These are phyloP conservation scores for Albula glossodonta DNA, from an alignment of 2,113 vertebrate species.

Conservation along the genomic window DNA sequence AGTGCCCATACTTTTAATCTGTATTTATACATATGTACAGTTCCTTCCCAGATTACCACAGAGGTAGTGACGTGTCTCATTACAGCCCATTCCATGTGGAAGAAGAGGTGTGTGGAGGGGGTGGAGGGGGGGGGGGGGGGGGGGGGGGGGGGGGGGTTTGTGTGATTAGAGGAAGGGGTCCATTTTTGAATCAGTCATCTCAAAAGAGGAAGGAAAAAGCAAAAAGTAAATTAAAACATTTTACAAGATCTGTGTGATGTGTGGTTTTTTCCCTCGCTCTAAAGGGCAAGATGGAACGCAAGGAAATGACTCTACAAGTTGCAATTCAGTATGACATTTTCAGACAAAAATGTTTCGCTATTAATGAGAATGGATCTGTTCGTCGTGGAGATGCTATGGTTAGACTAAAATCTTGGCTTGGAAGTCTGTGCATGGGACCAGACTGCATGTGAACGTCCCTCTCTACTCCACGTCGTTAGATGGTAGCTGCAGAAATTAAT, in stretches of 20 bases:
- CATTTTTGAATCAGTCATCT: slow-evolving; percentile 67
- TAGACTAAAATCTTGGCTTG: not conserved
- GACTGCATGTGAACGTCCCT: too few relatives aligned
- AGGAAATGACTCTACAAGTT: not conserved
- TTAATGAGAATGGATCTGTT: not conserved
- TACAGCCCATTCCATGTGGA: slow-evolving; percentile 55
- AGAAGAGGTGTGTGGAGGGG: not conserved
- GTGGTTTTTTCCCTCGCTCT: slow-evolving; percentile 15
- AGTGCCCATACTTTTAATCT: slow-evolving; percentile 28
- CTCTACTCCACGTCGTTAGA: too few relatives aligned
- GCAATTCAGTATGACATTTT: not conserved
- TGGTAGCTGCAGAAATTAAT: too few relatives aligned
- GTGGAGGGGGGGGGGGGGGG: slow-evolving; percentile 25
- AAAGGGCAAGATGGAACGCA: slow-evolving; percentile 16
- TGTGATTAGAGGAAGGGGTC: slow-evolving; percentile 30
- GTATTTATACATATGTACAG: slow-evolving; percentile 20
- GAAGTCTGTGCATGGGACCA: too few relatives aligned
- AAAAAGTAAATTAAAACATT: slow-evolving; percentile 69
- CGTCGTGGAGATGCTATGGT: not conserved
- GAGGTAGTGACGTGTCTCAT: slow-evolving; percentile 59
- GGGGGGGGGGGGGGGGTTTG: slow-evolving; percentile 25
- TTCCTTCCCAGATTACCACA: slow-evolving; percentile 46
- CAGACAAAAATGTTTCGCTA: not conserved
- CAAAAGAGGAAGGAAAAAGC: slow-evolving; percentile 53
- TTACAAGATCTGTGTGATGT: slow-evolving; percentile 65